Evolutionary conservation across 2,888 invertebrate species (phyloP).

Genomic region (Cheilosia impressa): DNA sequence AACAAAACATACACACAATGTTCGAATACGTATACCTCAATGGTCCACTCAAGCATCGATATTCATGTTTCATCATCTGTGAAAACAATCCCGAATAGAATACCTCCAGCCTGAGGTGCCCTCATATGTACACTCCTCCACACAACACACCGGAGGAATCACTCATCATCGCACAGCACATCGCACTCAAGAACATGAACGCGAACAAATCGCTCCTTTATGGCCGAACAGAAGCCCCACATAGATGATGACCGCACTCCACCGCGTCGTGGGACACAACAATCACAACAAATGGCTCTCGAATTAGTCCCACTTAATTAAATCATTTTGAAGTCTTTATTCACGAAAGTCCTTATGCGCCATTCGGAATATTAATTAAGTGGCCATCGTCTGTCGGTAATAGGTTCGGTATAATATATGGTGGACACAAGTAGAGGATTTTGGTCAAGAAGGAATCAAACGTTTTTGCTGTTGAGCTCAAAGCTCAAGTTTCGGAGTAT

Average conservation of each 20-base stretch:
- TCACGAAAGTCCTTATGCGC: conserved; percentile 71
- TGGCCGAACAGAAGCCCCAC: conserved; percentile 44
- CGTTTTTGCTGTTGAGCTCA: conserved; percentile 6
- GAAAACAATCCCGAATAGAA: conserved; percentile 31
- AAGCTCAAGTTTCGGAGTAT: conserved; percentile 38
- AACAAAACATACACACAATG: conserved; percentile 11
- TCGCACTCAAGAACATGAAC: conserved; percentile 37
- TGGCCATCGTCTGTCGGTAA: conserved; percentile 57
- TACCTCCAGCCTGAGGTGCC: conserved; percentile 45
- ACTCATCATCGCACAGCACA: conserved; percentile 10
- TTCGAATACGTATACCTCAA: neutral
- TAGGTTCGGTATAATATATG: neutral
- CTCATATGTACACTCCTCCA: conserved; percentile 43
- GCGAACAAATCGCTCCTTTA: conserved; percentile 56
- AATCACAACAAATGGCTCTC: conserved; percentile 52
- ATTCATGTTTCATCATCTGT: conserved; percentile 31
- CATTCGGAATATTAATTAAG: conserved; percentile 75
- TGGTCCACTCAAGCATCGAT: conserved; percentile 4
- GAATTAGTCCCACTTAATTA: conserved; percentile 74
- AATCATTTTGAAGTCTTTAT: conserved; percentile 74
- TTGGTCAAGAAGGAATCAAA: conserved; percentile 7
- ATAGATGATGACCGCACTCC: conserved; percentile 46
- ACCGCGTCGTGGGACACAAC: conserved; percentile 33
- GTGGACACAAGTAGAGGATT: neutral
- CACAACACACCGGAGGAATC: conserved; percentile 3